Evolutionary conservation across 2,888 invertebrate genomes (phyloP).

Genomic region (Thymelicus acteon): DNA sequence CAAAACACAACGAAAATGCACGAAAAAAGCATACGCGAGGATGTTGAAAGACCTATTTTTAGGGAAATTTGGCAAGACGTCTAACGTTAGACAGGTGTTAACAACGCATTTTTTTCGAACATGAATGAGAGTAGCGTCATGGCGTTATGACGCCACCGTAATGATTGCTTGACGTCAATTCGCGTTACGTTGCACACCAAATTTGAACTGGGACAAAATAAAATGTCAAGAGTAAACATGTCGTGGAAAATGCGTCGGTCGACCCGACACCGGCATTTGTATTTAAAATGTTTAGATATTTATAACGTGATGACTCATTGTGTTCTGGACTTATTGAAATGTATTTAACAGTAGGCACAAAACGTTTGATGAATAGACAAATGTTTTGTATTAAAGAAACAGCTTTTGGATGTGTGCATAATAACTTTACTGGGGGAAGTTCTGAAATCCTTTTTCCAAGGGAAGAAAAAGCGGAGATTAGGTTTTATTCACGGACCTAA

Average conservation of each 20-base stretch:
- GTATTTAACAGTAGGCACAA: background rate
- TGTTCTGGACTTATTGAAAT: slow-evolving; percentile 22
- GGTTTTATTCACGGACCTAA: too few relatives aligned
- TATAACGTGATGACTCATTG: slow-evolving; percentile 27
- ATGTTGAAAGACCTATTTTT: slow-evolving; percentile 7
- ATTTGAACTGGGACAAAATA: slow-evolving; percentile 30
- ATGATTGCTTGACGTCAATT: slow-evolving; percentile 26
- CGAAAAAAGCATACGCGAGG: background rate
- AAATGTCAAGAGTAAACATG: slow-evolving; percentile 19
- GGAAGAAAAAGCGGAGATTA: too few relatives aligned
- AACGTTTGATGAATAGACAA: background rate
- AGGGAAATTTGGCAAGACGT: slow-evolving; percentile 15
- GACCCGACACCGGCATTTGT: slow-evolving; percentile 5
- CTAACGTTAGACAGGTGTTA: slow-evolving; percentile 19
- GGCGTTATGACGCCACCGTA: slow-evolving; percentile 11
- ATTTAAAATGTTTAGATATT: slow-evolving; percentile 19
- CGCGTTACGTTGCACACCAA: slow-evolving; percentile 23
- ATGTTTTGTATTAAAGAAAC: too few relatives aligned
- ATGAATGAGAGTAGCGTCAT: slow-evolving; percentile 28
- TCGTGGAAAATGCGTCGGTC: slow-evolving; percentile 11
- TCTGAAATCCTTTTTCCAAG: too few relatives aligned
- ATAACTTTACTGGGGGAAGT: too few relatives aligned
- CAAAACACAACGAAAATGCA: background rate
- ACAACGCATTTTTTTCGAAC: slow-evolving; percentile 14
- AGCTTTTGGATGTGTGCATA: too few relatives aligned